Percentiles rank a stretch among this genome's conserved stretches.
These are phyloP conservation scores for Euschistus heros DNA, from an alignment of 1,140 invertebrate species.

Conservation along the genomic window DNA sequence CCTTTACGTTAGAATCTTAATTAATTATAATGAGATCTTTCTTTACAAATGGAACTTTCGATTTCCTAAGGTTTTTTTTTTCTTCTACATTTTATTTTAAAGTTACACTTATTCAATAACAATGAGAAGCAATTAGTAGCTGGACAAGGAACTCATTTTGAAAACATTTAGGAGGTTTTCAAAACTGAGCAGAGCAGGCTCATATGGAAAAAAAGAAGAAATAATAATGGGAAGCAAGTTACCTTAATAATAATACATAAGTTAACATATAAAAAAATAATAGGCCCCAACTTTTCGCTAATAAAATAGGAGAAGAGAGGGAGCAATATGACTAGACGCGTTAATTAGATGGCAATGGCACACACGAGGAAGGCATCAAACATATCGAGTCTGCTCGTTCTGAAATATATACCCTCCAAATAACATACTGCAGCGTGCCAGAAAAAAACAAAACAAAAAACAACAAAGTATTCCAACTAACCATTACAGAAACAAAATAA, in stretches of 20 bases:
- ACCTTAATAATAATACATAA: constrained; percentile 5
- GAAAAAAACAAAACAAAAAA: too few relatives aligned
- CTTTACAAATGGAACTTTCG: constrained; percentile 10
- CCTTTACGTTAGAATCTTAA: constrained; percentile 4
- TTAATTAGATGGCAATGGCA: constrained; percentile 7
- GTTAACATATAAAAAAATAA: constrained; percentile 17
- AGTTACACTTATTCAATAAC: not conserved
- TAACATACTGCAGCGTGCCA: too few relatives aligned
- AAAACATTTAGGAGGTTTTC: not conserved
- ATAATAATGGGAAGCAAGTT: constrained; percentile 1
- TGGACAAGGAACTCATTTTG: constrained; percentile 8
- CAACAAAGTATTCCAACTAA: too few relatives aligned
- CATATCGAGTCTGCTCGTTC: not conserved
- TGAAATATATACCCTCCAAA: constrained; percentile 7
- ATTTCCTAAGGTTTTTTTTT: not conserved
- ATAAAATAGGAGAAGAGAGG: not conserved
- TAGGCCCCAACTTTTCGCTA: not conserved
- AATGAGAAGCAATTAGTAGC: not conserved
- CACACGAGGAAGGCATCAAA: constrained; percentile 6
- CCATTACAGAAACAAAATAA: too few relatives aligned
- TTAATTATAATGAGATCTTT: constrained; percentile 8
- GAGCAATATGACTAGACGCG: constrained; percentile 5
- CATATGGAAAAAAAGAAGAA: not conserved
- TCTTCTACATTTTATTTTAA: not conserved
- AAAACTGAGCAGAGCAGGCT: not conserved